Conservation (phyloP, 35 echinoderm and acorn worm species). For the Stichopus chloronotus region DNA sequence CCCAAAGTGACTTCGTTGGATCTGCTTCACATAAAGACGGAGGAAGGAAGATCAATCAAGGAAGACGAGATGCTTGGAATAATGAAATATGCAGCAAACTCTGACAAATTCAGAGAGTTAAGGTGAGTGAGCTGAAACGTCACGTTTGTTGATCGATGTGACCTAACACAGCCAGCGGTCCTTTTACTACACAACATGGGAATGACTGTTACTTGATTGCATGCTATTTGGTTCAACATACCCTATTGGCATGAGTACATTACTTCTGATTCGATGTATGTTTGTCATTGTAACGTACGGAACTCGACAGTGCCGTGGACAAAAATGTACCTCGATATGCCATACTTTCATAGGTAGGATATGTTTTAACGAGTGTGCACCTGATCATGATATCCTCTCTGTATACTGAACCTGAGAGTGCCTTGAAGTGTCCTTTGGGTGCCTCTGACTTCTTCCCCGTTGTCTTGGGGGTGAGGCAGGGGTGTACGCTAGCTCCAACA, state of each 20-base stretch:
- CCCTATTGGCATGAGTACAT: conserved; percentile 10
- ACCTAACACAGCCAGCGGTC: conserved; percentile 19
- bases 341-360: neutral
- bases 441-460: conserved; percentile 28
- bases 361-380: neutral
- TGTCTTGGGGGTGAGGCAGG: conserved; percentile 14
- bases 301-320: neutral
- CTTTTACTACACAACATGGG: conserved; percentile 40
- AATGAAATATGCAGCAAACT: conserved; percentile 49
- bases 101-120: conserved; percentile 28
- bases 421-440: conserved; percentile 33
- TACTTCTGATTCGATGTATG: conserved; percentile 26
- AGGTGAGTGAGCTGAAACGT: neutral
- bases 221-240: conserved; percentile 23
- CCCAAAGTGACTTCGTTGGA: conserved; percentile 42
- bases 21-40: conserved; percentile 34
- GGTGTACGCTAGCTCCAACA: conserved; percentile 36
- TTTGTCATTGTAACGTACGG: neutral
- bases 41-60: conserved; percentile 14
- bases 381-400: conserved; percentile 9
- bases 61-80: conserved; percentile 47
- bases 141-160: conserved; percentile 2
- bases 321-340: neutral
- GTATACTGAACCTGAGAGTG: conserved; percentile 48
- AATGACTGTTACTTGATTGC: conserved; percentile 35